Evolutionary conservation across 1,140 invertebrate species (phyloP), one percentile per base, ranked within the genome.

Genomic region (Drosophila bocqueti): DNA sequence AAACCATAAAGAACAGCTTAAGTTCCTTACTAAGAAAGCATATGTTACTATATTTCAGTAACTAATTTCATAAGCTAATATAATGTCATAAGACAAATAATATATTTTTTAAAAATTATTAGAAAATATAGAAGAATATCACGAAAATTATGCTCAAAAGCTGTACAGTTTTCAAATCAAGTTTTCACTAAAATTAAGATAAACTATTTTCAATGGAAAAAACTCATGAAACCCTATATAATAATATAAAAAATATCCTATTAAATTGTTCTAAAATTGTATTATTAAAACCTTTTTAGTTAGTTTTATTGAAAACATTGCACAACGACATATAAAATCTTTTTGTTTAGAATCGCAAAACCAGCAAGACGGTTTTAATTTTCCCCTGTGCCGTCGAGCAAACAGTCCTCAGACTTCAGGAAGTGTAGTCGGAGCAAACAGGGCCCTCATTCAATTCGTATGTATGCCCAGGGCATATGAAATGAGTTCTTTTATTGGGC

Each of bases 401-500:
- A 81, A 79, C 80, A 87, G 68, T 80, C 68, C 75, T 50, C 69
- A 78, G 72, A 87, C 68, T 83, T 50, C 69, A 78, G 80, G 80
- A 83, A 77, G 79, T 67, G 13, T 55, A 65, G 79, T 45, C 69
- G 59, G 42, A 36, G 63, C 72, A 61, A 75, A 74, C 76, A 76
- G 77, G 61, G 18, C 65, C 52, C 52, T 81, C 77, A 81, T 90
- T 78, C 49, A 87, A 83, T 69, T 77, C 61, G 67, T 71, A 34
- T 76, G 62, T 77, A 63, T 82, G 58, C 49, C 40, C 58, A 47
- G 62, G 75, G 83, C 81, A 87, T 81, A 64, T 40, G 54, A 89
- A 89, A 89, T 90, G 85, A 91, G 81, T 77, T 87, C 76, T 72
- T 36, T 26, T 76, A 66, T 87, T 72, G 64, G 61, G 52, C 60